A percentile compares a stretch with the other conserved stretches of the same genome.
phyloP scores from a whole-genome alignment of 2,797 vertebrate genomes.

The Okamejei kenojei region DNA sequence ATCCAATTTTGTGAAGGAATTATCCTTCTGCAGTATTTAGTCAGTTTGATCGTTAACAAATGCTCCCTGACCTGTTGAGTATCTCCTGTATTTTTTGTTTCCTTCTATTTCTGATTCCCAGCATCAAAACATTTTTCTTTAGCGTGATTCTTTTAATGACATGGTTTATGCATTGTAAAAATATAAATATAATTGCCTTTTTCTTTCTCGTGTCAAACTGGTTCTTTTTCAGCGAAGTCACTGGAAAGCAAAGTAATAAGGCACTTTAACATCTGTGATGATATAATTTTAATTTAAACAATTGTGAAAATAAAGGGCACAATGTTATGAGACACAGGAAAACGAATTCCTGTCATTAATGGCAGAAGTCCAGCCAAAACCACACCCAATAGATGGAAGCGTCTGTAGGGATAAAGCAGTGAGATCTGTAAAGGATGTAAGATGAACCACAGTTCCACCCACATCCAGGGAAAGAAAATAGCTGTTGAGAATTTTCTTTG shows the following conservation, averaged over 20 bases:
- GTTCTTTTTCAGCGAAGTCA: not conserved
- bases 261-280: not conserved
- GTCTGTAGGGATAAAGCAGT: not conserved
- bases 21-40: too few species aligned
- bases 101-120: too few species aligned
- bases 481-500: not conserved
- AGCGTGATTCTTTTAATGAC: not conserved
- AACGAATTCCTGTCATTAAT: not conserved
- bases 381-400: not conserved
- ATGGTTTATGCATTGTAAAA: not conserved
- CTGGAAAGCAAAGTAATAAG: not conserved
- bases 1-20: too few species aligned
- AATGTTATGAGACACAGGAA: too few species aligned
- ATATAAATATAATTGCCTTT: not conserved
- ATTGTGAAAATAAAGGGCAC: not conserved
- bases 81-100: too few species aligned
- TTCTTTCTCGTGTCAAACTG: not conserved
- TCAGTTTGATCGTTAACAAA: too few species aligned
- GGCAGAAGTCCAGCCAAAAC: not conserved
- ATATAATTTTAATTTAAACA: not conserved
- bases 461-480: not conserved
- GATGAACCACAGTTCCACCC: not conserved
- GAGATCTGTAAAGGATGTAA: constrained; percentile 1
- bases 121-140: too few species aligned
- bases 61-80: too few species aligned